A percentile compares a stretch with the other conserved stretches of the same genome.
These are phyloP conservation scores for Felis chaus DNA, from an alignment of 2,113 vertebrate genomes.

Conservation along the genomic window DNA sequence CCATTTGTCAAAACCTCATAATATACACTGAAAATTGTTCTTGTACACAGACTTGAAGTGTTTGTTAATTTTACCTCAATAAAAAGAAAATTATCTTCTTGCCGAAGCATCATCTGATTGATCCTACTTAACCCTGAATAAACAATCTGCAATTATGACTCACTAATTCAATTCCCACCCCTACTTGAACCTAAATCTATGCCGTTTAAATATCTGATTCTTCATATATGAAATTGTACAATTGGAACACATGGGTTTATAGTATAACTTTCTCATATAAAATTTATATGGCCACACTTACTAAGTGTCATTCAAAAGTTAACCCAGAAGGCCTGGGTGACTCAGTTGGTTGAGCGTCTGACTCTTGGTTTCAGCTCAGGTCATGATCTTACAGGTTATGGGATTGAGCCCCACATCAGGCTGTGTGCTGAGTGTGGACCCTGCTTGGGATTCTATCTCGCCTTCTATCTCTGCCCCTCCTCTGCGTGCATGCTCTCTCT, in stretches of 20 bases:
- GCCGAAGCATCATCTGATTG: not conserved
- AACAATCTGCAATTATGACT: not conserved
- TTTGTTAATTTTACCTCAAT: not conserved
- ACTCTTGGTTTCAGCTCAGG: too few relatives aligned
- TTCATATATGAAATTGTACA: not conserved
- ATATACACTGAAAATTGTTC: not conserved
- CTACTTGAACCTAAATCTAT: not conserved
- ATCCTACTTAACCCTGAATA: not conserved
- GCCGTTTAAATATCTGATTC: not conserved
- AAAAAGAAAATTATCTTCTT: not conserved
- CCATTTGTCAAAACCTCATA: not conserved
- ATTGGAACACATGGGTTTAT: not conserved
- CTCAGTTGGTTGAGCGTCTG: too few relatives aligned
- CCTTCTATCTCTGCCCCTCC: too few relatives aligned
- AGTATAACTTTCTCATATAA: not conserved
- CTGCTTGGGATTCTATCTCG: too few relatives aligned
- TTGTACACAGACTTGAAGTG: not conserved
- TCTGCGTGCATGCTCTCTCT: too few relatives aligned
- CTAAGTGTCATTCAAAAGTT: not conserved
- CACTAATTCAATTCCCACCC: not conserved
- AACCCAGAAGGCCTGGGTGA: too few relatives aligned
- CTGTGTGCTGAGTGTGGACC: too few relatives aligned
- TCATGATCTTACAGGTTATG: too few relatives aligned
- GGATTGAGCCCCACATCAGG: too few relatives aligned
- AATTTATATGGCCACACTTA: not conserved